Evolutionary conservation across 1,140 invertebrate genomes (phyloP).

Genomic region (Goniozus legneri): DNA sequence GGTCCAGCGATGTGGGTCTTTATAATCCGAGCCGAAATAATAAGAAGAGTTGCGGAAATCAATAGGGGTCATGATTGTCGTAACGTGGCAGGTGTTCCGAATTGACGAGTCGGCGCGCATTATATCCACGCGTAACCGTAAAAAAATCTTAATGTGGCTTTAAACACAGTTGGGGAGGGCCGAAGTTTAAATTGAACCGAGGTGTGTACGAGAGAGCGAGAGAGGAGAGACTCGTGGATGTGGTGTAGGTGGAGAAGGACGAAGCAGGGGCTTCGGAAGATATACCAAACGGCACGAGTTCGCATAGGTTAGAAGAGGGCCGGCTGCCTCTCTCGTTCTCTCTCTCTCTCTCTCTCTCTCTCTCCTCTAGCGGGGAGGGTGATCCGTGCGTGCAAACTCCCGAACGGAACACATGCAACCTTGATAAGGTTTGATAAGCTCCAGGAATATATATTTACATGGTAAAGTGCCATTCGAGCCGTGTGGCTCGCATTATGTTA

Average conservation of each 20-base stretch:
- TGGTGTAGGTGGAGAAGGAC: constrained; percentile 17
- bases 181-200: constrained; percentile 54
- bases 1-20: no score
- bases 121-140: constrained; percentile 41
- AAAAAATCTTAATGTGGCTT: constrained; percentile 54
- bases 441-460: constrained; percentile 37
- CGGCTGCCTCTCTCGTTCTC: no score
- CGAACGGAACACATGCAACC: constrained; percentile 46
- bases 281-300: constrained; percentile 38
- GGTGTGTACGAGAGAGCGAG: constrained; percentile 23
- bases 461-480: no score
- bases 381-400: constrained; percentile 46
- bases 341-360: no score
- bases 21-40: no score
- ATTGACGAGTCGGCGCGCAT: constrained; percentile 32
- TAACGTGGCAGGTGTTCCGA: background rate
- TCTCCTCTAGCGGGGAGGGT: constrained; percentile 15
- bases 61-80: no score
- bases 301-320: constrained; percentile 23
- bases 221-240: constrained; percentile 17
- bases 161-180: constrained; percentile 34
- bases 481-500: no score
- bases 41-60: no score
- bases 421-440: constrained; percentile 52
- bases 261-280: constrained; percentile 38